These are phyloP conservation scores for Actinia equina DNA, from an alignment of 64 coral and sea anemone genomes.

Conservation along the genomic window DNA sequence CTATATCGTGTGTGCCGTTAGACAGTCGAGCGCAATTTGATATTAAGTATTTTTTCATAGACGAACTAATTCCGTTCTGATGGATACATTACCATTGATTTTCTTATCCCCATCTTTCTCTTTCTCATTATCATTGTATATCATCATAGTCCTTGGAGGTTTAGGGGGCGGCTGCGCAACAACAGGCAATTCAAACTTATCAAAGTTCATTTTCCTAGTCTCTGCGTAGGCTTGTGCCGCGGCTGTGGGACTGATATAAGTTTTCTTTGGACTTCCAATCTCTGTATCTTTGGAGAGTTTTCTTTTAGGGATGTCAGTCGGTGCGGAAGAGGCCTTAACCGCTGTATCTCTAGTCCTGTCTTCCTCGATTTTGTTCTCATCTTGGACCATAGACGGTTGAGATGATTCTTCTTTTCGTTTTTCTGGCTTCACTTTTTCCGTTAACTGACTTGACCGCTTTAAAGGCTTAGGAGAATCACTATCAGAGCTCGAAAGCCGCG, in stretches of 20 bases:
- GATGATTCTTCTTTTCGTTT: background rate
- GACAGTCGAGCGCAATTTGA: no score
- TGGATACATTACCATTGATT: background rate
- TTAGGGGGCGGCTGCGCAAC: background rate
- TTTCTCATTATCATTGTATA: background rate
- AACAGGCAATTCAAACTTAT: conserved; percentile 36
- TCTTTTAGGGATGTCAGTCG: conserved; percentile 6
- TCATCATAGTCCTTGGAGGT: conserved; percentile 24
- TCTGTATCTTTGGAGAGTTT: background rate
- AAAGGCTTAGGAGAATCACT: conserved; percentile 24
- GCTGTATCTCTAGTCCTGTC: background rate
- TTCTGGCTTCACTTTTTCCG: background rate
- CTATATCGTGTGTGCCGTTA: no score
- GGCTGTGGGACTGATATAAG: conserved; percentile 13
- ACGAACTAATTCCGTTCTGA: no score
- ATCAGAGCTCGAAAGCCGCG: conserved; percentile 9
- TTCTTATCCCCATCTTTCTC: conserved; percentile 4
- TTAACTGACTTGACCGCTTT: background rate
- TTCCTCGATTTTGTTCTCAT: background rate
- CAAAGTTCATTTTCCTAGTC: conserved; percentile 66
- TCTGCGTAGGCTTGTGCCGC: conserved; percentile 38
- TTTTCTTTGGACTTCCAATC: background rate
- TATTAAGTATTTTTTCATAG: no score
- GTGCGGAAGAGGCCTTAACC: background rate
- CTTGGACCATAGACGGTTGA: background rate